A percentile compares a stretch with the other conserved stretches of the same genome.
These are phyloP conservation scores for Cygnus olor DNA, from an alignment of 2,797 vertebrate species.

Conservation along the genomic window DNA sequence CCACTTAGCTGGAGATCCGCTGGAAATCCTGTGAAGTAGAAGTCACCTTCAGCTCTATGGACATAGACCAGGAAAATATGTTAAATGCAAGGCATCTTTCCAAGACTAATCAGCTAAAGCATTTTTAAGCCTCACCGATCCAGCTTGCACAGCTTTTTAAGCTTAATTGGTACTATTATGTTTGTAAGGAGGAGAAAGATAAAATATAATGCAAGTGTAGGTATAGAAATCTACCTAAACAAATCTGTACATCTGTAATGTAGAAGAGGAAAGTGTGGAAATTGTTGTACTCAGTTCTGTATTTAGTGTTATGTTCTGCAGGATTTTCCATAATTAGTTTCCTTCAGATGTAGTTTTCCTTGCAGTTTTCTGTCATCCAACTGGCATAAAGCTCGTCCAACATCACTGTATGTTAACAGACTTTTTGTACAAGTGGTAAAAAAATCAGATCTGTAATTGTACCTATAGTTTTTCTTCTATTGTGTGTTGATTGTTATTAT, in stretches of 20 bases:
- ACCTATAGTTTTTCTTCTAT: neutral
- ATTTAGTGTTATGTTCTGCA: neutral
- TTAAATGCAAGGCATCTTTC: neutral
- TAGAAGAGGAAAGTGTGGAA: neutral
- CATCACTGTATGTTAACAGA: neutral
- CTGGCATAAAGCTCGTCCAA: neutral
- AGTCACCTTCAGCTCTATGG: neutral
- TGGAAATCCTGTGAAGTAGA: neutral
- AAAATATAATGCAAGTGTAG: neutral
- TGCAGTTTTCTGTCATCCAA: neutral
- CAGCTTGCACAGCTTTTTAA: neutral
- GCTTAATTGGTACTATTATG: neutral
- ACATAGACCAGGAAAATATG: neutral
- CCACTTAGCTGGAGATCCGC: neutral
- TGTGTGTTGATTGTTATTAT: neutral
- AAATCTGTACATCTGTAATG: neutral
- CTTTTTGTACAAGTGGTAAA: neutral
- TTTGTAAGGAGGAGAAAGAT: neutral
- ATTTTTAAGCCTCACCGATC: neutral
- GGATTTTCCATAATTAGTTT: neutral
- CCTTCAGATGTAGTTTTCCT: neutral
- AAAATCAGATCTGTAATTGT: neutral
- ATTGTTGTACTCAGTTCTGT: neutral
- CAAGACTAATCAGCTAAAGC: neutral
- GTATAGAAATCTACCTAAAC: neutral